A percentile compares a stretch with the other conserved stretches of the same genome.
phyloP scores from a whole-genome alignment of 2,113 vertebrate species.

The Nematolebias whitei region DNA sequence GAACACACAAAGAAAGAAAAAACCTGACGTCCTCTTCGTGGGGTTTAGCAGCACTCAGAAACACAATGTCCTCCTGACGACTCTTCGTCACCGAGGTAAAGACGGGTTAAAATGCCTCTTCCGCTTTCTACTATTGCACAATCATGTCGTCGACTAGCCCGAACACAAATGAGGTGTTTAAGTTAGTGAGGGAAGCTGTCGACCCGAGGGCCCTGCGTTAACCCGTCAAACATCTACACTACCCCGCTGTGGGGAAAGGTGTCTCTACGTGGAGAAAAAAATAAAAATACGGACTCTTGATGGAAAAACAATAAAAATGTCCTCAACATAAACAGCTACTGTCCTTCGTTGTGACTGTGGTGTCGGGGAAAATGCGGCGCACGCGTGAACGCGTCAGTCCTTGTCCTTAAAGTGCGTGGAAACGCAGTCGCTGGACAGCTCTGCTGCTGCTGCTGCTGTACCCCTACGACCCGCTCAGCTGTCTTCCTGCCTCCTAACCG shows the following conservation, averaged over 20 bases:
- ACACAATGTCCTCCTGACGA: constrained; percentile 21
- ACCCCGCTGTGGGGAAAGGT: constrained; percentile 58
- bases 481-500: constrained; percentile 45
- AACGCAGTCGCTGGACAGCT: too few relatives aligned
- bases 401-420: constrained; percentile 9
- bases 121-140: constrained; percentile 71
- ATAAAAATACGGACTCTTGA: neutral
- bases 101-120: constrained; percentile 48
- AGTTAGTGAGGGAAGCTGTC: constrained; percentile 22
- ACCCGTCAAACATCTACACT: constrained; percentile 64
- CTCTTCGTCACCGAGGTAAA: constrained; percentile 37
- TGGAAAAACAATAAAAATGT: constrained; percentile 25
- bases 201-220: constrained; percentile 64
- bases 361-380: neutral
- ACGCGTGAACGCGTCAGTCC: constrained; percentile 6
- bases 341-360: constrained; percentile 18
- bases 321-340: constrained; percentile 22
- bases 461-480: constrained; percentile 53
- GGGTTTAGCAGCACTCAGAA: constrained; percentile 23
- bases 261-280: constrained; percentile 68
- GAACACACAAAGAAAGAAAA: neutral
- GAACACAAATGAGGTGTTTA: constrained; percentile 15
- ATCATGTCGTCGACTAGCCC: constrained; percentile 50
- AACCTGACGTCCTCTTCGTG: constrained; percentile 1
- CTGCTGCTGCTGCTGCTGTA: constrained; percentile 26